Conservation (phyloP, 2,113 vertebrate genomes). For the Mesembrinibis cayennensis region DNA sequence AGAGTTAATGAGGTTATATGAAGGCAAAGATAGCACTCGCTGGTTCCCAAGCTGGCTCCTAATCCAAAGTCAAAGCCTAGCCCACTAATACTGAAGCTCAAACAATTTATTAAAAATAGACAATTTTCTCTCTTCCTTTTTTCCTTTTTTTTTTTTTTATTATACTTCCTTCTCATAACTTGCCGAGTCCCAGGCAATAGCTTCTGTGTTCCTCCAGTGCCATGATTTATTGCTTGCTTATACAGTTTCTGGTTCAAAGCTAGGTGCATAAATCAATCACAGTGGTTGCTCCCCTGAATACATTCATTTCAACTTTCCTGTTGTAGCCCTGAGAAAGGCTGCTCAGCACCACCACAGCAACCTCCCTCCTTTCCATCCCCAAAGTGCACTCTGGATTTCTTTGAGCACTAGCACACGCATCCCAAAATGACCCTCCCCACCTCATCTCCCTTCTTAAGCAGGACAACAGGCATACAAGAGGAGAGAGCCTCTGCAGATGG, state of each 20-base stretch:
- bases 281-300: neutral
- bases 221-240: neutral
- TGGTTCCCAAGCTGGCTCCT: conserved; percentile 52
- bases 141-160: neutral
- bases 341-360: neutral
- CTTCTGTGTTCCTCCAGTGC: neutral
- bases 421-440: neutral
- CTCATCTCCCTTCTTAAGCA: neutral
- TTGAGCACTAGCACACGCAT: neutral
- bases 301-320: neutral
- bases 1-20: conserved; percentile 59
- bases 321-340: neutral
- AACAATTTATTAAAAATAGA: conserved; percentile 51
- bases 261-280: neutral
- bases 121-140: neutral
- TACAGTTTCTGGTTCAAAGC: neutral
- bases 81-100: neutral
- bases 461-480: neutral
- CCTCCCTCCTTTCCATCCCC: neutral
- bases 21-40: conserved; percentile 19
- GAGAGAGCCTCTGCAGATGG: neutral
- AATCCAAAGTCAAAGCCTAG: conserved; percentile 34
- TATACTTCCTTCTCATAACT: conserved; percentile 18
- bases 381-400: neutral
- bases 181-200: neutral